phyloP scores from a whole-genome alignment of 2,113 vertebrate species.

The Xenotilapia flavipinnis region DNA sequence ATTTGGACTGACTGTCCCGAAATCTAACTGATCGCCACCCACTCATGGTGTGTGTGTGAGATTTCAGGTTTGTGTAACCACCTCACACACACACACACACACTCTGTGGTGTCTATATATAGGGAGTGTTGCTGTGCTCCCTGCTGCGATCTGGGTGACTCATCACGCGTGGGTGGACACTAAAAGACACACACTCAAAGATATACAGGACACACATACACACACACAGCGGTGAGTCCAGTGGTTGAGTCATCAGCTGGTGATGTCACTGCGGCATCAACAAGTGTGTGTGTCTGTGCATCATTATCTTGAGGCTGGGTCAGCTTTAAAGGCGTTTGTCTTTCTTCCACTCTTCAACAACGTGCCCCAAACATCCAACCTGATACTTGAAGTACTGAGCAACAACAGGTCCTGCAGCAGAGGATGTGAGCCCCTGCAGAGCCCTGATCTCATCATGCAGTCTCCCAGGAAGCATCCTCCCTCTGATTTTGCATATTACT shows the following conservation, averaged over 20 bases:
- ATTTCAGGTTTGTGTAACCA: neutral
- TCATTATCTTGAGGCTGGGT: neutral
- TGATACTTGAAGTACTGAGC: neutral
- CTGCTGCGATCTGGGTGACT: constrained; percentile 48
- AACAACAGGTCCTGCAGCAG: neutral
- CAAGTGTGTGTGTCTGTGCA: neutral
- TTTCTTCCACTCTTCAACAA: neutral
- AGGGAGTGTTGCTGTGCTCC: constrained; percentile 46
- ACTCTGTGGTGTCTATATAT: constrained; percentile 36
- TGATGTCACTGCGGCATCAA: constrained; percentile 52
- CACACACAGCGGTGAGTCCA: constrained; percentile 21
- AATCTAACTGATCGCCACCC: neutral
- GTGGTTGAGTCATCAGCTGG: constrained; percentile 55
- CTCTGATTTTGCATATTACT: neutral
- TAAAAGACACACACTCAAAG: constrained; percentile 14
- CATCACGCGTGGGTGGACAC: constrained; percentile 61
- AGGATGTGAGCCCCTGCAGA: neutral
- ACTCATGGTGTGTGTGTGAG: neutral
- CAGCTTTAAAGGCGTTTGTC: neutral
- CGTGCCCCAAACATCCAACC: neutral
- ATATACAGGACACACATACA: neutral
- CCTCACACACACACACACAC: neutral
- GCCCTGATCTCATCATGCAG: neutral
- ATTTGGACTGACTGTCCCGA: neutral
- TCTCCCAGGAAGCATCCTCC: neutral